These are phyloP conservation scores for Drosophila lacertosa DNA, from an alignment of 1,140 invertebrate genomes.

Conservation along the genomic window DNA sequence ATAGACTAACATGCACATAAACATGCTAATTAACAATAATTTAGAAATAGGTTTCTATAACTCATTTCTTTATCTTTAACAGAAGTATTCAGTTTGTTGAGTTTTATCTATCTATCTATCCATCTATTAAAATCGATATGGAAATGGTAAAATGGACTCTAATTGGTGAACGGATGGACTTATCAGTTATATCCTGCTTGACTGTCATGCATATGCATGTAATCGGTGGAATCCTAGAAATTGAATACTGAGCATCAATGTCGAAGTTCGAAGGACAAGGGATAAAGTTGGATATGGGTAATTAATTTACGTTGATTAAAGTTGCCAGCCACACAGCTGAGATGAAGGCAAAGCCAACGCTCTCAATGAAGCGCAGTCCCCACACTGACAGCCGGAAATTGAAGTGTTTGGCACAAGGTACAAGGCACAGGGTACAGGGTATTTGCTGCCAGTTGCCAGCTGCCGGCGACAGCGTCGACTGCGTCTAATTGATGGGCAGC, in stretches of 20 bases:
- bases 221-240: too few species aligned
- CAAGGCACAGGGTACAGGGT: conserved; percentile 46
- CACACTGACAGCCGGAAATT: conserved; percentile 71
- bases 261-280: neutral
- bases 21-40: too few species aligned
- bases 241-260: conserved; percentile 46
- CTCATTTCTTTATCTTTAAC: too few species aligned
- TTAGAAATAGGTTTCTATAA: too few species aligned
- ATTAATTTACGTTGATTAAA: conserved; percentile 79
- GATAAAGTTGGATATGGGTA: conserved; percentile 45
- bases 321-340: conserved; percentile 45
- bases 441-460: too few species aligned
- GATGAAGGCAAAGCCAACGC: neutral
- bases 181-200: neutral
- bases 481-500: conserved; percentile 70
- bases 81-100: too few species aligned
- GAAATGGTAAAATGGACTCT: neutral
- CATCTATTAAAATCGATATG: neutral
- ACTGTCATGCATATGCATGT: neutral
- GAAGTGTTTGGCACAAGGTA: conserved; percentile 57
- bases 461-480: conserved; percentile 62
- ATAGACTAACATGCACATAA: too few species aligned
- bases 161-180: neutral
- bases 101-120: too few species aligned
- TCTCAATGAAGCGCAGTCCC: conserved; percentile 2